These are phyloP conservation scores for Paratilapia polleni DNA, from an alignment of 2,113 vertebrate genomes.

Conservation along the genomic window DNA sequence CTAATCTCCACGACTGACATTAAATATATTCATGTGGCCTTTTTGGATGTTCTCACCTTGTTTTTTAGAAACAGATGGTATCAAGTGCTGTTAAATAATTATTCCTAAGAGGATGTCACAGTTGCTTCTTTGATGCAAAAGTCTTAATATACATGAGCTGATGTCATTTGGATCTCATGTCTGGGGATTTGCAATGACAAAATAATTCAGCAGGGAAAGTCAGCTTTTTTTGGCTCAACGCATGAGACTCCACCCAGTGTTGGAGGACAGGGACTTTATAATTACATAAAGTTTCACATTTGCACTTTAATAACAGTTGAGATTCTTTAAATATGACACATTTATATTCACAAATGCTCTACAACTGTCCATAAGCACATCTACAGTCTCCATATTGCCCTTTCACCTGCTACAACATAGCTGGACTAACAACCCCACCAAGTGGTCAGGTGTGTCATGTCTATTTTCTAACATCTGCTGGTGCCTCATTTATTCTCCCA, in stretches of 20 bases:
- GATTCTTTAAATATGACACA: neutral
- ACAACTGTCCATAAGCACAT: neutral
- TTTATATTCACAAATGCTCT: constrained; percentile 1
- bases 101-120: constrained; percentile 42
- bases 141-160: constrained; percentile 52
- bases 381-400: constrained; percentile 40
- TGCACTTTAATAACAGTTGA: neutral
- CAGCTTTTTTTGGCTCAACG: neutral
- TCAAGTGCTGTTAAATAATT: constrained; percentile 51
- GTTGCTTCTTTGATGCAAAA: constrained; percentile 44
- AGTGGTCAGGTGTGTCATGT: constrained; percentile 73
- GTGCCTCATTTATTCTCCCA: constrained; percentile 15
- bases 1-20: constrained; percentile 63
- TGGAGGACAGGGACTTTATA: neutral
- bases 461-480: neutral
- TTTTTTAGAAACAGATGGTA: constrained; percentile 67
- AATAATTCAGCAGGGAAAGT: constrained; percentile 15
- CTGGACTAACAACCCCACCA: constrained; percentile 77
- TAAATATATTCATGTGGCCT: constrained; percentile 64
- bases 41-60: constrained; percentile 64
- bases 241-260: constrained; percentile 2
- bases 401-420: constrained; percentile 70
- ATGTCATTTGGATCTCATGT: constrained; percentile 32
- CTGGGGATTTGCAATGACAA: constrained; percentile 36
- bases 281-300: constrained; percentile 2